These are phyloP conservation scores for Trissolcus basalis DNA, from an alignment of 1,140 invertebrate species.

Conservation along the genomic window DNA sequence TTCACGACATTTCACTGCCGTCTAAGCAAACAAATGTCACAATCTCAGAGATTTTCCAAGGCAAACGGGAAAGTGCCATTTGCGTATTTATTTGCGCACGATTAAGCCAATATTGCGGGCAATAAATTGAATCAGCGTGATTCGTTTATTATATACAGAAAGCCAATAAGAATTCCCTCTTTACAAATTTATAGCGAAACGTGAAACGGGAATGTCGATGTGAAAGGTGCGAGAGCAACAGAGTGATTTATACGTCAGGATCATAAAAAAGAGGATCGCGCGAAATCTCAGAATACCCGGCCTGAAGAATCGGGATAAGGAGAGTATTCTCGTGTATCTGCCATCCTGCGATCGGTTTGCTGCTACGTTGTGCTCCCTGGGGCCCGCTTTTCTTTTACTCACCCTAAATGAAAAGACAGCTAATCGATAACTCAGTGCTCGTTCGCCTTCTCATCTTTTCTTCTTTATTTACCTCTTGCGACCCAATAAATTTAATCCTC, in stretches of 20 bases:
- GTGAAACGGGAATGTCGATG: conserved; percentile 33
- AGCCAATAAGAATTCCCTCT: conserved; percentile 20
- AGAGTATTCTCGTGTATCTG: conserved; percentile 72
- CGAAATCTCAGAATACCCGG: conserved; percentile 46
- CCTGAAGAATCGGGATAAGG: conserved; percentile 66
- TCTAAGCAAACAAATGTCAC: not conserved
- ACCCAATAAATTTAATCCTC: conserved; percentile 34
- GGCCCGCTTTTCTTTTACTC: conserved; percentile 74
- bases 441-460: conserved; percentile 38
- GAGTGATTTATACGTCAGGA: conserved; percentile 32
- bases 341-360: conserved; percentile 66
- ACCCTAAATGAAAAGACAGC: conserved; percentile 72
- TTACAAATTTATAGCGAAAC: conserved; percentile 30
- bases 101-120: conserved; percentile 15
- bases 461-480: conserved; percentile 50
- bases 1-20: no score
- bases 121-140: conserved; percentile 30
- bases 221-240: conserved; percentile 42
- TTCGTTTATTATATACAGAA: conserved; percentile 28
- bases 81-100: conserved; percentile 27
- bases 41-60: conserved; percentile 19
- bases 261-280: conserved; percentile 24
- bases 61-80: conserved; percentile 24
- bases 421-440: conserved; percentile 71
- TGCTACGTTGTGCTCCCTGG: conserved; percentile 64